Conservation (phyloP, 2,113 vertebrate species). For the Stegastes partitus region DNA sequence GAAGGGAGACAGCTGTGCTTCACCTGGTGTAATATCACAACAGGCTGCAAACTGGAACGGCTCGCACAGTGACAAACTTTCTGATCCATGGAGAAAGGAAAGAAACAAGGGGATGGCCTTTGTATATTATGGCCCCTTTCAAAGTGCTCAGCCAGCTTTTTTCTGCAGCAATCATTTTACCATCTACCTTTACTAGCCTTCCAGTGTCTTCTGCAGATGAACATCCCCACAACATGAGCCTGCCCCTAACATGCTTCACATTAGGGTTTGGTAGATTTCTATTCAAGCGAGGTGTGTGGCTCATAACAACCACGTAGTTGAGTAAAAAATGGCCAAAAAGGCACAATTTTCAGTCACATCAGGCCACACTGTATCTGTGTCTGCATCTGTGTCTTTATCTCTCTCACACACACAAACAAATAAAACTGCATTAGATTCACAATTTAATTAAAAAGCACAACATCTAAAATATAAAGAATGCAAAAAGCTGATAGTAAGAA, state of each 20-base stretch:
- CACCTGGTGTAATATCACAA: too few species aligned
- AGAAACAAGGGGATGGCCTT: too few species aligned
- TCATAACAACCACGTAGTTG: not conserved
- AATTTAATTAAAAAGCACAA: too few species aligned
- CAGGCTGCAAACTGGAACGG: too few species aligned
- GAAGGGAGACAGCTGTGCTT: too few species aligned
- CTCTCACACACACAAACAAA: not conserved
- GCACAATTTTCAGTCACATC: not conserved
- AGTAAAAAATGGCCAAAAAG: slow-evolving; percentile 1
- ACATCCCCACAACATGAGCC: not conserved
- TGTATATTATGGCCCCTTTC: too few species aligned
- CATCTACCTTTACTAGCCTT: not conserved
- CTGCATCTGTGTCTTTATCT: too few species aligned
- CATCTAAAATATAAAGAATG: too few species aligned
- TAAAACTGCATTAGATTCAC: too few species aligned
- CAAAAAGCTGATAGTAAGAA: too few species aligned
- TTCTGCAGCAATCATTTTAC: slow-evolving; percentile 1
- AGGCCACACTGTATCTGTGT: slow-evolving; percentile 1
- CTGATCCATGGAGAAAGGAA: too few species aligned
- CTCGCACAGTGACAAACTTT: too few species aligned
- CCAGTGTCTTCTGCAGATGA: not conserved
- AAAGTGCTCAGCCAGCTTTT: not conserved
- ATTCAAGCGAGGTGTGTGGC: not conserved
- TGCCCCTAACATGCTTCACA: not conserved
- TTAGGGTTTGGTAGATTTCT: not conserved